phyloP scores from a whole-genome alignment of 2,888 invertebrate genomes.

The Conistra vaccinii region DNA sequence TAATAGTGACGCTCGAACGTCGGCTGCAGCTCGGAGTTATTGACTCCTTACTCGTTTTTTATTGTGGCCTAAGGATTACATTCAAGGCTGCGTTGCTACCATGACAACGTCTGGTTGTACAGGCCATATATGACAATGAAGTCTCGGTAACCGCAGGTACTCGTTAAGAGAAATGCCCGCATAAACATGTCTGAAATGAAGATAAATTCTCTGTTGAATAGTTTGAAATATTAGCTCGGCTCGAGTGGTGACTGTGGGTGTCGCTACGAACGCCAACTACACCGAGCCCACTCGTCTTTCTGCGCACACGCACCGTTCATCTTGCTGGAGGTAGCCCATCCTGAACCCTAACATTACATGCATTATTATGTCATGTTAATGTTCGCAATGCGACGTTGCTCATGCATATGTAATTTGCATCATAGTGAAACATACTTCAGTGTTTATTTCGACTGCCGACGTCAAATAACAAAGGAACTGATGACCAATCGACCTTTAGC shows the following conservation, averaged over 20 bases:
- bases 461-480: constrained; percentile 66
- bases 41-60: constrained; percentile 78
- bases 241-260: constrained; percentile 74
- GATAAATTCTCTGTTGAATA: constrained; percentile 81
- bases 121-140: constrained; percentile 77
- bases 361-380: constrained; percentile 68
- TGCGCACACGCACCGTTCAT: constrained; percentile 41
- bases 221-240: constrained; percentile 79
- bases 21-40: constrained; percentile 78
- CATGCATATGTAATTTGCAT: constrained; percentile 46
- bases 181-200: constrained; percentile 81
- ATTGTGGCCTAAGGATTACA: constrained; percentile 74
- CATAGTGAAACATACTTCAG: constrained; percentile 46
- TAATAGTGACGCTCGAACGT: constrained; percentile 76
- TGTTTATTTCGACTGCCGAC: constrained; percentile 64
- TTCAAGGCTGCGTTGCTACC: constrained; percentile 73
- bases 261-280: constrained; percentile 66
- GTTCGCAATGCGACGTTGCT: constrained; percentile 28
- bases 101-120: constrained; percentile 67
- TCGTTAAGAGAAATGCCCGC: constrained; percentile 77
- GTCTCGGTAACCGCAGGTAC: constrained; percentile 74
- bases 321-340: constrained; percentile 67
- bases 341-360: constrained; percentile 62
- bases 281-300: constrained; percentile 51
- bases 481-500: constrained; percentile 68